A percentile compares a stretch with the other conserved stretches of the same genome.
Evolutionary conservation across 2,113 vertebrate genomes (phyloP).

Genomic region (Callipepla squamata): DNA sequence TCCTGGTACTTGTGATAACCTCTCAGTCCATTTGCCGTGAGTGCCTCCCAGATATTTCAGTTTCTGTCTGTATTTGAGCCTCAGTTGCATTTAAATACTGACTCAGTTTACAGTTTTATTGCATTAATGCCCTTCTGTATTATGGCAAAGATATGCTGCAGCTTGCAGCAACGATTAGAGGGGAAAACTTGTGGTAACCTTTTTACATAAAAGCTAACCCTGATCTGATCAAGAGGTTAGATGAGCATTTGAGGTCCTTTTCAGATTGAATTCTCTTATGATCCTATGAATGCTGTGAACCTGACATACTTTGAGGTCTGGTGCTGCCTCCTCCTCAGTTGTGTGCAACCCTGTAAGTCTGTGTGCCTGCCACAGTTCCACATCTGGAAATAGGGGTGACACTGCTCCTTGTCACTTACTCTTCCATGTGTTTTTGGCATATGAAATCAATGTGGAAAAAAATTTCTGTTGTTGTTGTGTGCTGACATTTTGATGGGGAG

Average conservation of each 20-base stretch:
- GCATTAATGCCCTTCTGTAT: neutral
- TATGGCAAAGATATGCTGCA: neutral
- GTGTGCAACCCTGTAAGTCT: neutral
- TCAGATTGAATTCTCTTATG: neutral
- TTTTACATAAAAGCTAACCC: neutral
- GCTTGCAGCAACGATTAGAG: neutral
- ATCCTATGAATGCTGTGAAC: neutral
- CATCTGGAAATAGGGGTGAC: neutral
- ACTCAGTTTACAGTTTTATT: neutral
- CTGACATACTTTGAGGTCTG: neutral
- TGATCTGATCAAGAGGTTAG: neutral
- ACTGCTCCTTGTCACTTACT: fast-evolving
- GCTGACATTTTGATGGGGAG: neutral
- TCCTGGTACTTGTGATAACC: neutral
- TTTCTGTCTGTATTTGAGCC: neutral
- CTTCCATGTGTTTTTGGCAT: neutral
- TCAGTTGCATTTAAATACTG: neutral
- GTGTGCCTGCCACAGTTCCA: neutral
- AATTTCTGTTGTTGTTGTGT: neutral
- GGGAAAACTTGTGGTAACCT: neutral
- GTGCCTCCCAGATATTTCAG: neutral
- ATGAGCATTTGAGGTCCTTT: neutral
- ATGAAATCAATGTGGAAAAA: neutral
- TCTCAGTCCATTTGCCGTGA: fast-evolving
- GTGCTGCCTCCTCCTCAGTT: neutral